These are phyloP conservation scores for Lophotis ruficrista DNA, from an alignment of 2,113 vertebrate species.

Conservation along the genomic window DNA sequence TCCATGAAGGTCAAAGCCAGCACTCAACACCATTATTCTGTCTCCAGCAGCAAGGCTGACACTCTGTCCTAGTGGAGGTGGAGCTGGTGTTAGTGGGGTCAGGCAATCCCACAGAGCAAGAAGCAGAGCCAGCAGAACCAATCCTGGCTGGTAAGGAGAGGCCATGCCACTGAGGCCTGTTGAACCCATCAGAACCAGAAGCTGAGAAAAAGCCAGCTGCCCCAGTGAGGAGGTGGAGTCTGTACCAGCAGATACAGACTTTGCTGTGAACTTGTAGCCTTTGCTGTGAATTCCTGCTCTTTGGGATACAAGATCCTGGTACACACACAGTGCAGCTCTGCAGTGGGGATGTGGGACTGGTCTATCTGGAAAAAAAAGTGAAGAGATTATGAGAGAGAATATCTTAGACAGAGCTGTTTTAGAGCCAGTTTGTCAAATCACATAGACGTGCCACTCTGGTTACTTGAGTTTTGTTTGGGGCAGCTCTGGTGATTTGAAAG, in stretches of 20 bases:
- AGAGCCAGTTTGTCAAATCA: background rate
- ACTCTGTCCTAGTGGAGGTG: background rate
- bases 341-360: background rate
- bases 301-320: background rate
- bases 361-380: background rate
- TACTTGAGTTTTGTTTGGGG: background rate
- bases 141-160: background rate
- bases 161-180: background rate
- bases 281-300: background rate
- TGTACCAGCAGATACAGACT: background rate
- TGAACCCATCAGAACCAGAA: background rate
- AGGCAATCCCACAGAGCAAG: background rate
- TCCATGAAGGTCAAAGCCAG: background rate
- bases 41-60: background rate
- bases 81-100: background rate
- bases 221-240: background rate
- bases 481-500: background rate
- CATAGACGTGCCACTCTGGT: background rate
- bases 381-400: background rate
- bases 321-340: background rate
- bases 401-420: background rate
- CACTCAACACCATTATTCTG: background rate
- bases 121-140: background rate
- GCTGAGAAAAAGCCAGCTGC: background rate
- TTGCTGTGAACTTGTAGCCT: background rate